These are phyloP conservation scores for Collichthys lucidus DNA, from an alignment of 2,113 vertebrate species.

Conservation along the genomic window DNA sequence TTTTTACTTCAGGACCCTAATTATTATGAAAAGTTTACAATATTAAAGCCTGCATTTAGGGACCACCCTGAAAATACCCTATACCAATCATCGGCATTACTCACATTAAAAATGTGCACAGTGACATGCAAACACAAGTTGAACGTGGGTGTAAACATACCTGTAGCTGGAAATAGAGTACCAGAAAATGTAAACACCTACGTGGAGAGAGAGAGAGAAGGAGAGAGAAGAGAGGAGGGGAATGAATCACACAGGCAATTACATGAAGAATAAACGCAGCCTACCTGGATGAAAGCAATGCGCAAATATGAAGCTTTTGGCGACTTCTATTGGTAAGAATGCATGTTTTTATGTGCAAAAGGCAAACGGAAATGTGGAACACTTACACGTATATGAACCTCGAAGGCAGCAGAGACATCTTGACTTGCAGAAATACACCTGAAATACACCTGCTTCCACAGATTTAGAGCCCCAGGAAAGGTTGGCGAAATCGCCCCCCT, in stretches of 20 bases:
- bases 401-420: conserved; percentile 86
- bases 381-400: conserved; percentile 89
- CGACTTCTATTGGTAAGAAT: conserved; percentile 89
- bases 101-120: conserved; percentile 3
- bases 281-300: conserved; percentile 73
- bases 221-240: conserved; percentile 67
- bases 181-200: conserved; percentile 89
- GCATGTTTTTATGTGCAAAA: conserved; percentile 51
- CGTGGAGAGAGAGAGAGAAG: conserved; percentile 56
- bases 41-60: not conserved
- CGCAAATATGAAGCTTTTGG: conserved; percentile 77
- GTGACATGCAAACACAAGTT: conserved; percentile 16
- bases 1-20: not conserved
- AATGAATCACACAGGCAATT: conserved; percentile 82
- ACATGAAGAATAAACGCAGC: conserved; percentile 74
- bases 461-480: conserved; percentile 77
- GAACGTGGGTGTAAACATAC: conserved; percentile 71
- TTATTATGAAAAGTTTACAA: too few species aligned
- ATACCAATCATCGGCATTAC: not conserved
- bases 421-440: conserved; percentile 83
- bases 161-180: conserved; percentile 87
- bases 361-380: conserved; percentile 50
- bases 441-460: conserved; percentile 87
- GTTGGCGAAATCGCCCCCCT: conserved; percentile 68
- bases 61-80: not conserved